Evolutionary conservation across 2,888 invertebrate genomes (phyloP).

Genomic region (Microctonus brassicae): DNA sequence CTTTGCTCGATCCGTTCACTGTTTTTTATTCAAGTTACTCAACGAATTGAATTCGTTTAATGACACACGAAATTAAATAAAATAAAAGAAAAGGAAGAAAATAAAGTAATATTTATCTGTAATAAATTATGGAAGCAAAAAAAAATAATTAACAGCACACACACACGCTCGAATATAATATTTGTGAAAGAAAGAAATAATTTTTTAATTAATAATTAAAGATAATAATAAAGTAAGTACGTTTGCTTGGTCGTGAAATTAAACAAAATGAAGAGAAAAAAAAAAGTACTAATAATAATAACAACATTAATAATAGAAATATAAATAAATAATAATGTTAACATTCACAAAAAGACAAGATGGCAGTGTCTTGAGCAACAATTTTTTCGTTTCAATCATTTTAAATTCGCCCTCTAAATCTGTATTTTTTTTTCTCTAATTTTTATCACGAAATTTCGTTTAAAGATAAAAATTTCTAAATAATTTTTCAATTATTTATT

Average conservation of each 20-base stretch:
- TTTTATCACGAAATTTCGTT: no score
- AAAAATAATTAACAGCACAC: neutral
- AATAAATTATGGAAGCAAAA: neutral
- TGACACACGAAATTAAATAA: conserved; percentile 6
- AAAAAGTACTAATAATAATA: conserved; percentile 42
- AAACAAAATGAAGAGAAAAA: conserved; percentile 45
- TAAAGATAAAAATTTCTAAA: no score
- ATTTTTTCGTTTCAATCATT: conserved; percentile 42
- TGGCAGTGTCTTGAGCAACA: conserved; percentile 70
- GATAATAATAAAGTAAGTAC: conserved; percentile 4
- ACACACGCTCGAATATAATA: neutral
- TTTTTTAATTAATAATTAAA: conserved; percentile 43
- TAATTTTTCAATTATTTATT: conserved; percentile 4
- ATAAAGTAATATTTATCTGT: no score
- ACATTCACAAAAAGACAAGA: conserved; percentile 16
- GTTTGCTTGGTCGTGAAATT: conserved; percentile 13
- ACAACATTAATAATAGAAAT: conserved; percentile 45
- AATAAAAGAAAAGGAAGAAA: no score
- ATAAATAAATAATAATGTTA: conserved; percentile 44
- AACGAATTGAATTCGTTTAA: conserved; percentile 4
- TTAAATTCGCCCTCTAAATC: conserved; percentile 32
- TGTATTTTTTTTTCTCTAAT: conserved; percentile 45
- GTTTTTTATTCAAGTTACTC: conserved; percentile 29
- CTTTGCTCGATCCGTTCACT: conserved; percentile 44
- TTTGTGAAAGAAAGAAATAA: neutral